phyloP scores from a whole-genome alignment of 2,113 vertebrate genomes.

The Diglossa brunneiventris region DNA sequence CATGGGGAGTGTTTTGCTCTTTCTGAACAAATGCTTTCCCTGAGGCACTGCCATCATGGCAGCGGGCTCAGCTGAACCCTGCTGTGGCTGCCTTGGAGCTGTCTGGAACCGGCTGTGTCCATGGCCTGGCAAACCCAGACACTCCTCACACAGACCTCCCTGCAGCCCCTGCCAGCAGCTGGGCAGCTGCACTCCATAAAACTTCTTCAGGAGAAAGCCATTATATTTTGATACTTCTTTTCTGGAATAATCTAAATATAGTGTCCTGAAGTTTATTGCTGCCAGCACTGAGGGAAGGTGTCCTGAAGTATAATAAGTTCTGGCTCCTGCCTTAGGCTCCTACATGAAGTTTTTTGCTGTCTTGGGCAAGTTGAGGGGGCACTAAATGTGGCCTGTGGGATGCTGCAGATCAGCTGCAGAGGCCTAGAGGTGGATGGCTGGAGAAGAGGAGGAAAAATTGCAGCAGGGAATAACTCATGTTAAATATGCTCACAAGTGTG shows the following conservation, averaged over 20 bases:
- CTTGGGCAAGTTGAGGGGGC: not conserved
- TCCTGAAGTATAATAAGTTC: not conserved
- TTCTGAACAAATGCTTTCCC: not conserved
- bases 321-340: not conserved
- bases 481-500: not conserved
- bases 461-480: not conserved
- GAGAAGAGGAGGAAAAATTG: not conserved
- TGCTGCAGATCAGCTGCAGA: not conserved
- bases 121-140: rapidly evolving
- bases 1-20: not conserved
- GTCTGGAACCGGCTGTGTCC: not conserved
- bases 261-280: not conserved
- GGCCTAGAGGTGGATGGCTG: not conserved
- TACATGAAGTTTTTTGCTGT: not conserved
- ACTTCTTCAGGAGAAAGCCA: not conserved
- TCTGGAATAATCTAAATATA: not conserved
- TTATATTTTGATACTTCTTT: not conserved
- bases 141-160: rapidly evolving
- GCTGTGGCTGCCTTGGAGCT: not conserved
- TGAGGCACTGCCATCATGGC: rapidly evolving
- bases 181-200: not conserved
- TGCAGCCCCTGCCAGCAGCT: rapidly evolving
- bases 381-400: not conserved
- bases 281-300: not conserved
- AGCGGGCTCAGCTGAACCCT: not conserved